These are phyloP conservation scores for Hecatera dysodea DNA, from an alignment of 2,888 invertebrate genomes.

Conservation along the genomic window DNA sequence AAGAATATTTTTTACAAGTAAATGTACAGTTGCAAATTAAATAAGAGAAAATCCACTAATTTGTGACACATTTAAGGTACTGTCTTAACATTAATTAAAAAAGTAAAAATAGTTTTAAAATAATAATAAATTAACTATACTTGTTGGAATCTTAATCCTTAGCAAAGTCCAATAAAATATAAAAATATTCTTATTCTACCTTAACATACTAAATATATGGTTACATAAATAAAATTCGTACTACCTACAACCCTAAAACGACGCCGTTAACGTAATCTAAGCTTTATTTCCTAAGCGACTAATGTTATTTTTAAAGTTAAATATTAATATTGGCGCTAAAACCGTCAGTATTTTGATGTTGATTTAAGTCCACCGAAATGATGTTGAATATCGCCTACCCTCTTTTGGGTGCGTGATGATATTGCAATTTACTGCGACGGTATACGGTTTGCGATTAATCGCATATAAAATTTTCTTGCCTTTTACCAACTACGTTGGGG, in stretches of 20 bases:
- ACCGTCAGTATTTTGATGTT: constrained; percentile 8
- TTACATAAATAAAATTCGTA: neutral
- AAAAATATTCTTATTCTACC: neutral
- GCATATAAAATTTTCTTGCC: neutral
- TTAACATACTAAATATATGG: neutral
- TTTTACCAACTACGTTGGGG: neutral
- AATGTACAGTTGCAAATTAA: neutral
- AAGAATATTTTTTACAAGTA: neutral
- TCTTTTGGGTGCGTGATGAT: constrained; percentile 26
- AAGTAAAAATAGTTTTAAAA: neutral
- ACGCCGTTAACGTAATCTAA: neutral
- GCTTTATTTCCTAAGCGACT: constrained; percentile 35
- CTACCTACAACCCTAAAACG: neutral
- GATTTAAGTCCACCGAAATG: constrained; percentile 43
- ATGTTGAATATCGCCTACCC: constrained; percentile 33
- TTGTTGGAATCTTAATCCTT: neutral
- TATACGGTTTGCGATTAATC: neutral
- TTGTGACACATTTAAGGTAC: neutral
- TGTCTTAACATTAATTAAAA: neutral
- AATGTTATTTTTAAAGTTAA: constrained; percentile 10
- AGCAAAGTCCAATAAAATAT: neutral
- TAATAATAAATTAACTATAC: neutral
- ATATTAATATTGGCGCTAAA: constrained; percentile 17
- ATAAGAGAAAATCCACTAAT: neutral
- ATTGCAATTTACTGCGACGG: constrained; percentile 28